Conservation (phyloP, 2,888 invertebrate genomes). For the Nysson spinosus region DNA sequence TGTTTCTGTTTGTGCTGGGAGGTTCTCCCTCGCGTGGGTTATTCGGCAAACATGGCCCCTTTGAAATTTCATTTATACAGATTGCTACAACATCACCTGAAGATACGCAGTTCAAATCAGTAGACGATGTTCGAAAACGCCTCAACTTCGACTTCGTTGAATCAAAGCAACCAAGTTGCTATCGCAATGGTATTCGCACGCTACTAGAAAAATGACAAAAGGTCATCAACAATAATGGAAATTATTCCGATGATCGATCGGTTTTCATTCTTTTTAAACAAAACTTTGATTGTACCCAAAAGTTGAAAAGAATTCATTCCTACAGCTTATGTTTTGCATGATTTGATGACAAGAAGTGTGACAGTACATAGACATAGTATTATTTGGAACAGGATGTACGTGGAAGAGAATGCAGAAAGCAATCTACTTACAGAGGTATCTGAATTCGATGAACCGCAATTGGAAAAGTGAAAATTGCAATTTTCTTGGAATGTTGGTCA, state of each 20-base stretch:
- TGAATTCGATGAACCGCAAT: conserved; percentile 7
- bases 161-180: not conserved
- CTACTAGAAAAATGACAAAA: not conserved
- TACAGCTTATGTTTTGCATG: no score
- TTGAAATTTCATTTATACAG: not conserved
- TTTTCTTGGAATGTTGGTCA: conserved; percentile 18
- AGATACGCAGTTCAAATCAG: not conserved
- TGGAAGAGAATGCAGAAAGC: conserved; percentile 5
- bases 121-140: not conserved
- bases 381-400: not conserved
- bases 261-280: no score
- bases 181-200: not conserved
- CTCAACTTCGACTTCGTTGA: not conserved
- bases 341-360: no score
- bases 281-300: no score
- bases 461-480: conserved; percentile 16
- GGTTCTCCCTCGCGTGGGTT: not conserved
- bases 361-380: not conserved
- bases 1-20: not conserved
- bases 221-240: no score
- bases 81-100: not conserved
- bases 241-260: no score
- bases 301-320: no score
- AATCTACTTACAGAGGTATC: conserved; percentile 16
- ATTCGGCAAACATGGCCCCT: not conserved